Percentiles rank a stretch among this genome's conserved stretches.
Evolutionary conservation across 2,113 vertebrate genomes (phyloP).

Genomic region (Daphoenositta chrysoptera): DNA sequence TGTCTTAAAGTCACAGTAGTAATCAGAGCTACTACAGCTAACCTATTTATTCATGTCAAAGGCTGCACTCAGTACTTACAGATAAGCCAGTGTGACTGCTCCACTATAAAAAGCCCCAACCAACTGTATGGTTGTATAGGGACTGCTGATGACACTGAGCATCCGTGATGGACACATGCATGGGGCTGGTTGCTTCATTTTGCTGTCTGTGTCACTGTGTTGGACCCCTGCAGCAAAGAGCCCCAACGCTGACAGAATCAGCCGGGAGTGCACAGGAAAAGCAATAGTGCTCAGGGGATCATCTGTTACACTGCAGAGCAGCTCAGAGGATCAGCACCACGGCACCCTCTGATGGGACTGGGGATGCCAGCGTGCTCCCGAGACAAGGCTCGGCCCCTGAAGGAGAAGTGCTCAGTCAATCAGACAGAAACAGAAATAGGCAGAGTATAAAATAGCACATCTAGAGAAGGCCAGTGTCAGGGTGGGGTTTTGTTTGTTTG

Average conservation of each 20-base stretch:
- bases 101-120: not conserved
- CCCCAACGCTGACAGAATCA: not conserved
- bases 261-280: not conserved
- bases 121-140: not conserved
- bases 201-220: not conserved
- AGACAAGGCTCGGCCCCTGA: not conserved
- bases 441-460: not conserved
- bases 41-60: not conserved
- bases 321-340: not conserved
- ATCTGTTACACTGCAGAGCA: not conserved
- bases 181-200: not conserved
- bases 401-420: not conserved
- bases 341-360: not conserved
- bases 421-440: not conserved
- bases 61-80: not conserved
- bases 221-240: not conserved
- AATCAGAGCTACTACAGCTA: not conserved
- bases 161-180: not conserved
- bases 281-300: not conserved
- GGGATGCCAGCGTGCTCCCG: not conserved
- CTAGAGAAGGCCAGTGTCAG: not conserved
- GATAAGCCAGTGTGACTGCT: not conserved
- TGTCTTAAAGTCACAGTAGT: not conserved
- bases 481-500: not conserved
- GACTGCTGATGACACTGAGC: not conserved